phyloP scores from a whole-genome alignment of 2,797 vertebrate species.

The Spinus pinus region DNA sequence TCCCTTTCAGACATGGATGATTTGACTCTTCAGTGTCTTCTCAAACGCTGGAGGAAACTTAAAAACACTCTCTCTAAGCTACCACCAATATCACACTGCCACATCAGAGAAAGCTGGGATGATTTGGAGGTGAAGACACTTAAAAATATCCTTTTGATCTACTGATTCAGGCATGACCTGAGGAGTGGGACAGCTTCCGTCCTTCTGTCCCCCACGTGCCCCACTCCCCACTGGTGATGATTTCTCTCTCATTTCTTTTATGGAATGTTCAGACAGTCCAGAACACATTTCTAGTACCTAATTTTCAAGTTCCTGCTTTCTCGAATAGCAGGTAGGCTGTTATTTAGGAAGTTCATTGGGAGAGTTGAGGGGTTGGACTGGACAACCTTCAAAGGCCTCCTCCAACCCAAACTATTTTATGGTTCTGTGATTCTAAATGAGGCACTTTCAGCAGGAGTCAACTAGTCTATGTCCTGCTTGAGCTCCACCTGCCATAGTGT shows the following conservation, averaged over 20 bases:
- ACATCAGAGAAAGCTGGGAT: neutral
- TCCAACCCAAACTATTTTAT: neutral
- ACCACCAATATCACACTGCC: neutral
- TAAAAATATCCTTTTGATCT: neutral
- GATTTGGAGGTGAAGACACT: neutral
- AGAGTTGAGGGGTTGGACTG: neutral
- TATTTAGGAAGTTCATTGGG: neutral
- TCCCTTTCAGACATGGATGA: neutral
- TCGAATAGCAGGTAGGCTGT: neutral
- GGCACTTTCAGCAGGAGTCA: neutral
- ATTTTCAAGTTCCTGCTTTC: neutral
- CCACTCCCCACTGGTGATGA: neutral
- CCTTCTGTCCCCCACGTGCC: accelerated
- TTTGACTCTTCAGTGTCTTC: neutral
- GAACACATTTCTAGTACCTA: neutral
- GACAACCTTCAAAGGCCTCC: neutral
- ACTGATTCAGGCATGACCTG: neutral
- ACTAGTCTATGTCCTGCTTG: neutral
- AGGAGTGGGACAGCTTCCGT: neutral
- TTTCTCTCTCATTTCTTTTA: neutral
- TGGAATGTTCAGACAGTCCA: neutral
- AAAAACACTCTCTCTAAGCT: neutral
- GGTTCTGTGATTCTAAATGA: neutral
- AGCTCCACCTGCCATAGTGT: neutral
- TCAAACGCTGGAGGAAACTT: neutral